phyloP scores from a whole-genome alignment of 2,113 vertebrate species.

The Macroglossus sobrinus region DNA sequence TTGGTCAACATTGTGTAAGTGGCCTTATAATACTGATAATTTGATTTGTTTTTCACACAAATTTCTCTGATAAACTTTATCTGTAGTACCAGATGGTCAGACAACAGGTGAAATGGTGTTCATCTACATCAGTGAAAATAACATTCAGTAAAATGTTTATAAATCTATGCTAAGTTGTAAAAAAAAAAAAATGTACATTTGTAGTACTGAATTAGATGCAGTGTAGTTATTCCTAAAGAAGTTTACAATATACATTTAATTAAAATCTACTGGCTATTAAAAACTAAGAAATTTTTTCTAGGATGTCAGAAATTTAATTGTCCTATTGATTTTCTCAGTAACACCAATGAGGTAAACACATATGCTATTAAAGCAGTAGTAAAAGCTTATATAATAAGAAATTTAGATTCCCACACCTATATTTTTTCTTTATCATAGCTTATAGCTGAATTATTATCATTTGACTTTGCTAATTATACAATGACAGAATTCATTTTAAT shows the following conservation, averaged over 20 bases:
- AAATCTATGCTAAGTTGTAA: not conserved
- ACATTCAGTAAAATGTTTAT: not conserved
- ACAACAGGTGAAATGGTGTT: not conserved
- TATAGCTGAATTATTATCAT: not conserved
- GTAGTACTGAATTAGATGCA: not conserved
- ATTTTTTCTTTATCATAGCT: not conserved
- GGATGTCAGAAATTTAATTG: not conserved
- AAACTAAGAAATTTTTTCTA: not conserved
- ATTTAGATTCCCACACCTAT: not conserved
- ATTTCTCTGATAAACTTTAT: not conserved
- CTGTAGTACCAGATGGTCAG: not conserved
- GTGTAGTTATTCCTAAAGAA: not conserved
- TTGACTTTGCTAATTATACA: not conserved
- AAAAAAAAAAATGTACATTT: not conserved
- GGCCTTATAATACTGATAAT: not conserved
- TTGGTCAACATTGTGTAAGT: not conserved
- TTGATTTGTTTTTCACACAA: not conserved
- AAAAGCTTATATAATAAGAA: not conserved
- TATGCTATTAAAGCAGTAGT: not conserved
- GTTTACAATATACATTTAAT: not conserved
- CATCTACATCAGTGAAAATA: not conserved
- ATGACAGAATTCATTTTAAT: not conserved
- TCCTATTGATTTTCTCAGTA: not conserved
- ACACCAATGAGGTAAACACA: not conserved
- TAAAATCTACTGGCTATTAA: not conserved